phyloP scores from a whole-genome alignment of 2,113 vertebrate genomes.

The Lepisosteus osseus region DNA sequence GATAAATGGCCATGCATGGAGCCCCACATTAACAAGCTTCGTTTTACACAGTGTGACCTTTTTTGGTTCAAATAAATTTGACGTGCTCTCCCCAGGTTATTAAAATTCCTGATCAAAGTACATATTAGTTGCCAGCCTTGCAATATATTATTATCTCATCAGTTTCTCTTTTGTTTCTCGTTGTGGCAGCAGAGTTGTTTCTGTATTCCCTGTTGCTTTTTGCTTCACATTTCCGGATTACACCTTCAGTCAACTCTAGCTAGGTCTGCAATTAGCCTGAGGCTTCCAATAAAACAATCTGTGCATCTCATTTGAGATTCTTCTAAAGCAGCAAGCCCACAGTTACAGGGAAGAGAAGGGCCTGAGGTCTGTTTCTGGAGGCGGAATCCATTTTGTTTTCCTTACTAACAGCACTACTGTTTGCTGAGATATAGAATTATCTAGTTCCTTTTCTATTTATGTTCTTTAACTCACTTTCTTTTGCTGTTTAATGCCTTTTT shows the following conservation, averaged over 20 bases:
- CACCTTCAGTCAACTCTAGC: background rate
- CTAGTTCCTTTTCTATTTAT: background rate
- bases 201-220: constrained; percentile 37
- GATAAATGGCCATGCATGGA: too few species aligned
- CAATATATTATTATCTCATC: constrained; percentile 32
- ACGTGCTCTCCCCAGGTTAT: background rate
- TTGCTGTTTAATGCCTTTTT: background rate
- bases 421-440: background rate
- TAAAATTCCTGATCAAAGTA: constrained; percentile 30
- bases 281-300: constrained; percentile 49
- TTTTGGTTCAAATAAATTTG: constrained; percentile 32
- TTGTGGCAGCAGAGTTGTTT: background rate
- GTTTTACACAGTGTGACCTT: background rate
- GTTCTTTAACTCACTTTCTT: background rate
- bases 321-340: too few species aligned
- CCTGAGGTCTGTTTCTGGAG: too few species aligned
- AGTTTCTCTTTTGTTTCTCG: constrained; percentile 46
- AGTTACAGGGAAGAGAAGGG: too few species aligned
- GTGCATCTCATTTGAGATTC: constrained; percentile 33
- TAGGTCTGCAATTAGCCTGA: constrained; percentile 15
- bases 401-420: background rate
- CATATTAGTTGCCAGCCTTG: constrained; percentile 3
- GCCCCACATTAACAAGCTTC: too few species aligned
- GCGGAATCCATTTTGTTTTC: too few species aligned
- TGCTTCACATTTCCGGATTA: constrained; percentile 22